These are phyloP conservation scores for Melanotaenia trifasciata DNA, from an alignment of 2,797 vertebrate species.

Conservation along the genomic window DNA sequence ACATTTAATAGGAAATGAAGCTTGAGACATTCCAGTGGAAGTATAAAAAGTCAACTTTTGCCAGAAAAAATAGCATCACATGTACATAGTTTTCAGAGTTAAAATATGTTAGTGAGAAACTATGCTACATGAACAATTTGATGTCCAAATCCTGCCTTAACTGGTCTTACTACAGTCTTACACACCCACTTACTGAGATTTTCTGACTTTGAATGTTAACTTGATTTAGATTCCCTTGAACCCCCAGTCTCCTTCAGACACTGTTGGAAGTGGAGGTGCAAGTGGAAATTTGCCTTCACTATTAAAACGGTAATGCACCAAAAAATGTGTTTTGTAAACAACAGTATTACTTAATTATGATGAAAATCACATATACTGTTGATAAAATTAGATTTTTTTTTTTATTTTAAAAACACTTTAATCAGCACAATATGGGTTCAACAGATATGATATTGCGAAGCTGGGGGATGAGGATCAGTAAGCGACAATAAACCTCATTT, in stretches of 20 bases:
- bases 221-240: conserved; percentile 37
- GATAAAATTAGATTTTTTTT: too few relatives aligned
- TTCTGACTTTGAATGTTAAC: conserved; percentile 58
- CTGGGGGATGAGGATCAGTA: conserved; percentile 39
- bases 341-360: too few relatives aligned
- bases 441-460: conserved; percentile 50
- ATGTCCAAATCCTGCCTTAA: conserved; percentile 41
- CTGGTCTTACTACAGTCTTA: conserved; percentile 32
- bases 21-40: conserved; percentile 33
- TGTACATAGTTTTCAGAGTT: conserved; percentile 37
- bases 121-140: conserved; percentile 19
- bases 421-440: conserved; percentile 48
- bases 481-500: conserved; percentile 26
- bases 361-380: too few relatives aligned
- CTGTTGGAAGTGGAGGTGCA: conserved; percentile 5
- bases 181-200: conserved; percentile 22
- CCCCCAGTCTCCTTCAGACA: conserved; percentile 29
- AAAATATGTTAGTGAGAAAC: conserved; percentile 37
- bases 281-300: conserved; percentile 36
- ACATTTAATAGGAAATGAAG: conserved; percentile 37
- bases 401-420: conserved; percentile 19
- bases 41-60: conserved; percentile 19
- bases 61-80: conserved; percentile 40
- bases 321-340: too few relatives aligned
- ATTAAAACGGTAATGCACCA: background rate